Base-by-base conservation (phyloP, 2,113 vertebrate species). In the Macaca nemestrina region DNA sequence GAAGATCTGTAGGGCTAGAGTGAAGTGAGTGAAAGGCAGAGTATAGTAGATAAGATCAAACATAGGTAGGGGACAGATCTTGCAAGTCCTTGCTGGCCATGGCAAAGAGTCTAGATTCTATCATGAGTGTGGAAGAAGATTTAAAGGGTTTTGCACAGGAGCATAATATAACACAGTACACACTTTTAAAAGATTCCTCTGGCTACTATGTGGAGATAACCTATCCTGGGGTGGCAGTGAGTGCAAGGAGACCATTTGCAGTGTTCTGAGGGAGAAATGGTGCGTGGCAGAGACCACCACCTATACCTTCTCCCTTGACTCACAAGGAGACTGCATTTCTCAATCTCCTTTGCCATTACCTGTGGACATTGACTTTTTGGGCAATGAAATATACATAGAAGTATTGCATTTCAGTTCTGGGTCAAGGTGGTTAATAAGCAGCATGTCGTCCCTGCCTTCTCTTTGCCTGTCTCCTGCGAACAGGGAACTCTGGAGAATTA, bases 261-360 rank as follows among this genome's bases (percentile, higher is more conserved):
- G 67, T 25, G 27, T 23, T 40, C 78, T 75, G 17, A 22, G 7
- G 8, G 40, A 87, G 67, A 87, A 35, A 72, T 8, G 10, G 3
- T 9, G 10, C 13, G 3, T 30, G 59, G 10, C 38, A 87, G 43
- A 55, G 30, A 68, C 8, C 6, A 0, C 32, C 1, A 0, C n/a
- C 4, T n/a, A 1, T 45, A 79, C 5, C 11, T 68, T 25, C 30
- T 50, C 23, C 23, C 11, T 27, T n/a, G 35, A 5, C 38, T 76
- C 25, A 72, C 23, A 40, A 43, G 55, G 23, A 61, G 17, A 76
- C 17, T 59, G 8, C 5, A 25, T 43, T 68, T 81, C 43, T 50
- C 73, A 75, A 3, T 6, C 30, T 70, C 73, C 61, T 76, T 85
- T 68, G 17, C 38, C 25, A 17, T 32, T 23, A 38, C 8, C 6